Evolutionary conservation across 2,113 vertebrate species (phyloP).

Genomic region (Elephas maximus): DNA sequence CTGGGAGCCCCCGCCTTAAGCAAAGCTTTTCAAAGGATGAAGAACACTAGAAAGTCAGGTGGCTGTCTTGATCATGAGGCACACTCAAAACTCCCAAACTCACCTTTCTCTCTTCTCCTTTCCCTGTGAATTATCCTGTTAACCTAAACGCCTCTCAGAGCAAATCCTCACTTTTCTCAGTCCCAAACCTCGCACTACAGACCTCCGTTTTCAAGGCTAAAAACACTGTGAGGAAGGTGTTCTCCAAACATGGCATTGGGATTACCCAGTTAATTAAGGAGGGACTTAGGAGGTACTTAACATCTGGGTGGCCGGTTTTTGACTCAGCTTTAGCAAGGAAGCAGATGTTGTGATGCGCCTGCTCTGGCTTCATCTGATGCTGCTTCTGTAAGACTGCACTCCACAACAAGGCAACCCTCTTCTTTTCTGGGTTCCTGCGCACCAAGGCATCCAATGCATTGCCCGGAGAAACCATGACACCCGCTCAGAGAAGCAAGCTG

Average conservation of each 20-base stretch:
- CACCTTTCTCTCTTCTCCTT: neutral
- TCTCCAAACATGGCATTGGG: neutral
- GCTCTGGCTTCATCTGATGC: neutral
- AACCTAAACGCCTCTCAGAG: neutral
- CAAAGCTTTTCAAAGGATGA: neutral
- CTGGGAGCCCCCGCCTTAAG: neutral
- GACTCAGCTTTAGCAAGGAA: neutral
- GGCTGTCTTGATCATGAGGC: neutral
- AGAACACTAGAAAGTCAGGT: neutral
- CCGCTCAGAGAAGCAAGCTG: neutral
- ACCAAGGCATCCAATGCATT: neutral
- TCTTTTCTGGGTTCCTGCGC: neutral
- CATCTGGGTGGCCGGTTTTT: constrained; percentile 23
- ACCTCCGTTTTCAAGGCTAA: constrained; percentile 26
- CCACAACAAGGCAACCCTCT: no score
- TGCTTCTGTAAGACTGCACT: accelerated
- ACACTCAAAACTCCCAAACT: neutral
- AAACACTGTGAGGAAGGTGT: neutral
- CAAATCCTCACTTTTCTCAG: neutral
- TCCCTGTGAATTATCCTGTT: neutral
- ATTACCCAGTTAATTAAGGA: constrained; percentile 59
- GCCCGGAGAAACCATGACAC: neutral
- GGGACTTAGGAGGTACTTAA: constrained; percentile 62
- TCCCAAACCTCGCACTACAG: neutral
- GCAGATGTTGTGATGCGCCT: accelerated